Conservation (phyloP, 2,113 vertebrate genomes). For the Centropus bengalensis region DNA sequence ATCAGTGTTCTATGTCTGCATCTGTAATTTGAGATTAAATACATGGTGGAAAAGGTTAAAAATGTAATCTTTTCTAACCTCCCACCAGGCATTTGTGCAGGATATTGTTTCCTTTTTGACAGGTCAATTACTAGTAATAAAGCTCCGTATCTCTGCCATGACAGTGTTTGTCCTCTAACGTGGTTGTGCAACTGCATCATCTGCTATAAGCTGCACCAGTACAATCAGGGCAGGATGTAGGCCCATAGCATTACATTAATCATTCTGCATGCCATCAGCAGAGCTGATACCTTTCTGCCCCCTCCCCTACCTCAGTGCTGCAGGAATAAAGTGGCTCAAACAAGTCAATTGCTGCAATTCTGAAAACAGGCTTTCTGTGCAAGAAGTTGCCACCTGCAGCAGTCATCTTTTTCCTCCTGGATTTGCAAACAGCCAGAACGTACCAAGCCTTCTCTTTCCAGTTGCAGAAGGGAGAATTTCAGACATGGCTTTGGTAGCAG, state of each 20-base stretch:
- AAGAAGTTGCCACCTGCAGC: constrained; percentile 1
- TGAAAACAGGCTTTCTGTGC: background rate
- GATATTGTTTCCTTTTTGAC: constrained; percentile 13
- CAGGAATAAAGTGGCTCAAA: background rate
- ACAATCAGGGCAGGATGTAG: background rate
- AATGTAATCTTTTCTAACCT: background rate
- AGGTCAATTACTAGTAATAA: background rate
- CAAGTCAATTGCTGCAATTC: background rate
- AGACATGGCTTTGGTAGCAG: background rate
- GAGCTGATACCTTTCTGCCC: background rate
- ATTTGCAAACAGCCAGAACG: background rate
- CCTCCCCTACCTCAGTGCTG: background rate
- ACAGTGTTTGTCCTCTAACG: background rate
- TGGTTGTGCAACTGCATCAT: background rate
- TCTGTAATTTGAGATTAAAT: constrained; percentile 24
- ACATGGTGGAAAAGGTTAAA: background rate
- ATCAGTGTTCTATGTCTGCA: background rate
- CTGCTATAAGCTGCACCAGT: background rate
- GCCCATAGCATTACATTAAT: background rate
- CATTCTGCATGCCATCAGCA: background rate
- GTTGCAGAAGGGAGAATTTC: background rate
- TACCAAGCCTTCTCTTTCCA: background rate
- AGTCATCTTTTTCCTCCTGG: background rate
- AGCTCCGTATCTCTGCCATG: background rate
- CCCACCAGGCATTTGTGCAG: background rate